These are phyloP conservation scores for Triplophysa bombifrons DNA, from an alignment of 2,797 vertebrate genomes.

Conservation along the genomic window DNA sequence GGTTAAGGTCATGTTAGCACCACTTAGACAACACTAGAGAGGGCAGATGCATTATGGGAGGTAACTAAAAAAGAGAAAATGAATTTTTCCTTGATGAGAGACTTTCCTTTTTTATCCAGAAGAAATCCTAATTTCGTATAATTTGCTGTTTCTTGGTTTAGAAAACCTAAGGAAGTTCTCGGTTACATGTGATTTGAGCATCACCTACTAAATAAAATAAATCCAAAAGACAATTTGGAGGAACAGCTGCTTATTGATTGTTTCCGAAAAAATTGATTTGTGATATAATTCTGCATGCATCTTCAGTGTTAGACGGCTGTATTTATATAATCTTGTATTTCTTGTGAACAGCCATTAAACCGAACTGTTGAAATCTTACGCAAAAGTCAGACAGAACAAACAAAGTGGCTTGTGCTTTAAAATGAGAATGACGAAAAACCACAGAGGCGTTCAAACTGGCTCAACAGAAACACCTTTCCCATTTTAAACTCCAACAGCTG, in stretches of 20 bases:
- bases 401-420: neutral
- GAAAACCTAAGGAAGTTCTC: neutral
- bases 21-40: constrained; percentile 29
- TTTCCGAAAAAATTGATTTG: neutral
- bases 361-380: neutral
- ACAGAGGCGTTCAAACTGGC: neutral
- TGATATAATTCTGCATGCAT: neutral
- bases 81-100: neutral
- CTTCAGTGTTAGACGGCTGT: neutral
- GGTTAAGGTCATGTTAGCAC: constrained; percentile 40
- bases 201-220: neutral
- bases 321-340: constrained; percentile 11
- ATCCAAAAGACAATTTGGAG: neutral
- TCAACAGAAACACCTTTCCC: constrained; percentile 2
- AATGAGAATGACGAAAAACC: neutral
- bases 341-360: neutral
- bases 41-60: neutral
- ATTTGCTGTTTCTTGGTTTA: neutral
- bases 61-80: constrained; percentile 1
- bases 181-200: neutral
- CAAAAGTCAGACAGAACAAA: constrained; percentile 3
- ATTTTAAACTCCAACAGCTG: constrained; percentile 36
- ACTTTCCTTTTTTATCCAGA: neutral
- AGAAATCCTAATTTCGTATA: neutral
- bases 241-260: neutral